Percentiles rank a stretch among this genome's conserved stretches.
phyloP scores from a whole-genome alignment of 2,888 invertebrate species.

The Adineta ricciae region DNA sequence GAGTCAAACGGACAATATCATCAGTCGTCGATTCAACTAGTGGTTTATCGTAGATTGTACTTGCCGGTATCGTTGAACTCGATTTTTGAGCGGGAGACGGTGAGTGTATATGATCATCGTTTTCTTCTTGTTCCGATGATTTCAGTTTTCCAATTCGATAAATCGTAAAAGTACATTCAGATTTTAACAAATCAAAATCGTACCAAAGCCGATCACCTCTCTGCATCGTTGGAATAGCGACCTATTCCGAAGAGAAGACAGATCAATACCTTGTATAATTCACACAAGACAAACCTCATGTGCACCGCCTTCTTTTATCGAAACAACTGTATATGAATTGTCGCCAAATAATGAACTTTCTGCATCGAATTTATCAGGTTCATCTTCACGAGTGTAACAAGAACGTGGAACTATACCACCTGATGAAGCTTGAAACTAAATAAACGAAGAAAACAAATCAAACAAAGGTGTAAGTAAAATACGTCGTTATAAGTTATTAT shows the following conservation, averaged over 20 bases:
- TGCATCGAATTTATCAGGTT: constrained; percentile 38
- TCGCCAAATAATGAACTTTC: constrained; percentile 36
- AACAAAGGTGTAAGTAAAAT: too few relatives aligned
- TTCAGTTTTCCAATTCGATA: constrained; percentile 49
- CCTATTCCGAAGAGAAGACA: constrained; percentile 39
- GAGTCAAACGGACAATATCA: constrained; percentile 23
- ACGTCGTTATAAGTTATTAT: too few relatives aligned
- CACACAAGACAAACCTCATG: constrained; percentile 45
- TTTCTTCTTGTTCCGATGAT: constrained; percentile 36
- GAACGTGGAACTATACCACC: constrained; percentile 80
- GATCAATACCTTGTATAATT: too few relatives aligned
- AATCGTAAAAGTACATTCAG: constrained; percentile 74
- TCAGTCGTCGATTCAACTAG: neutral
- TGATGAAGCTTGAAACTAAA: constrained; percentile 69
- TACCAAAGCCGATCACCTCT: constrained; percentile 81
- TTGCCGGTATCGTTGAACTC: neutral
- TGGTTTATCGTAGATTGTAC: constrained; percentile 18
- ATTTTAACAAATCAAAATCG: constrained; percentile 87
- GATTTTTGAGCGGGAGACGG: neutral
- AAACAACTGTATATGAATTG: constrained; percentile 48
- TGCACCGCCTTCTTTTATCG: constrained; percentile 50
- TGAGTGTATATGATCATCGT: neutral
- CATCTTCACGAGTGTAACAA: constrained; percentile 62
- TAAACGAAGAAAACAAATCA: neutral
- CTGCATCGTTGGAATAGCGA: constrained; percentile 66